Evolutionary conservation across 2,888 invertebrate species (phyloP).

Genomic region (Harpagoxenus sublaevis): DNA sequence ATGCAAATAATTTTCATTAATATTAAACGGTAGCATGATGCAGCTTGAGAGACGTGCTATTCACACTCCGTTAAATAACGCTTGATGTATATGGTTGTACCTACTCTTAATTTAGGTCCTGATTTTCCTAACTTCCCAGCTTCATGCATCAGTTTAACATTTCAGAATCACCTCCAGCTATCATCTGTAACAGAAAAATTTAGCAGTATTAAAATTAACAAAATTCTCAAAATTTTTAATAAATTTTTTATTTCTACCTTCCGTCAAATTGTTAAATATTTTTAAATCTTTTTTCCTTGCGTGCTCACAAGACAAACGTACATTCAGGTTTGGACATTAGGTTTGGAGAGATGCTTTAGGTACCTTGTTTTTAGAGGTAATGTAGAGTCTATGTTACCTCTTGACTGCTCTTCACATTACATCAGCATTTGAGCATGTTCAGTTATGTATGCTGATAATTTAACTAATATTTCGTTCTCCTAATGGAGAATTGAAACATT

Average conservation of each 20-base stretch:
- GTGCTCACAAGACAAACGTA: not conserved
- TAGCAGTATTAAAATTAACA: not conserved
- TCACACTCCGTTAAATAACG: slow-evolving; percentile 27
- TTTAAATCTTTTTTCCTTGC: not conserved
- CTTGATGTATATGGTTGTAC: not conserved
- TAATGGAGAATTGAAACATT: not conserved
- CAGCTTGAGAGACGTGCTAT: slow-evolving; percentile 3
- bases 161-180: not conserved
- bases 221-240: not conserved
- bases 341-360: not conserved
- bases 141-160: slow-evolving; percentile 1
- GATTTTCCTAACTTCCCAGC: not conserved
- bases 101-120: not conserved
- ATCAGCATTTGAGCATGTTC: not conserved
- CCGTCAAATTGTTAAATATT: not conserved
- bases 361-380: not conserved
- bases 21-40: slow-evolving; percentile 50
- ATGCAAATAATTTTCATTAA: slow-evolving; percentile 67
- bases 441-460: not conserved
- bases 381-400: not conserved
- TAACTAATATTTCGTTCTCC: slow-evolving; percentile 22
- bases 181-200: slow-evolving; percentile 10
- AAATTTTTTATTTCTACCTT: not conserved
- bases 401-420: not conserved
- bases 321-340: not conserved